These are phyloP conservation scores for Poeciliopsis turneri DNA, from an alignment of 2,797 vertebrate genomes.

Conservation along the genomic window DNA sequence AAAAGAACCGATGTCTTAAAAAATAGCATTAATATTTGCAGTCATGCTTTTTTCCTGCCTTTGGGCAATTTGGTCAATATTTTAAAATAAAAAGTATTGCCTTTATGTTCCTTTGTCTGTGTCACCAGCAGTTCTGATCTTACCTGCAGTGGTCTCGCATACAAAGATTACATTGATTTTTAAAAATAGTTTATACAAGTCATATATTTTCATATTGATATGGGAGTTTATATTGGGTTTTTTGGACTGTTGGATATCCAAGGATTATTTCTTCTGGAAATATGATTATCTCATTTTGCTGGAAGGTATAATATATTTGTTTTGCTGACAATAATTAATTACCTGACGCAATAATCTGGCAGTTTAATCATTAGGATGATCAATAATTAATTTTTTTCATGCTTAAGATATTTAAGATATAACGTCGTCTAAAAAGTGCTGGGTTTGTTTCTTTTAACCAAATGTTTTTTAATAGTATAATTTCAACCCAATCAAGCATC, in stretches of 20 bases:
- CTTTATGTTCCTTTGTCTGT: background rate
- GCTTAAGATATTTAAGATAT: background rate
- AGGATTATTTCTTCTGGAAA: background rate
- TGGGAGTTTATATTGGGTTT: too few relatives aligned
- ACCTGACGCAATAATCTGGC: conserved; percentile 4
- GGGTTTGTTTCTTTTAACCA: too few relatives aligned
- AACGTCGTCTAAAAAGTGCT: background rate
- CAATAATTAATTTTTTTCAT: conserved; percentile 48
- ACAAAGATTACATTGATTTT: background rate
- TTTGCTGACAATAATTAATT: background rate
- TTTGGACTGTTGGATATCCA: background rate
- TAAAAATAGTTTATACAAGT: background rate
- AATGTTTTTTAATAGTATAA: too few relatives aligned
- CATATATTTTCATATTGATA: background rate
- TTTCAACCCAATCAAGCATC: too few relatives aligned
- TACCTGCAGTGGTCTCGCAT: too few relatives aligned
- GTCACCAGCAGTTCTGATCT: background rate
- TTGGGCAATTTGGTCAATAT: background rate
- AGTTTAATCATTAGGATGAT: conserved; percentile 35
- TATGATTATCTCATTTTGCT: background rate
- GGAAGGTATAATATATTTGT: conserved; percentile 12
- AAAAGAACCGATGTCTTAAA: background rate
- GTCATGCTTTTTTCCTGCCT: background rate
- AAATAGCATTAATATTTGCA: background rate
- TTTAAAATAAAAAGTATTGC: background rate